Conservation (phyloP, 2,113 vertebrate genomes). For the Drymodes brunneopygia region DNA sequence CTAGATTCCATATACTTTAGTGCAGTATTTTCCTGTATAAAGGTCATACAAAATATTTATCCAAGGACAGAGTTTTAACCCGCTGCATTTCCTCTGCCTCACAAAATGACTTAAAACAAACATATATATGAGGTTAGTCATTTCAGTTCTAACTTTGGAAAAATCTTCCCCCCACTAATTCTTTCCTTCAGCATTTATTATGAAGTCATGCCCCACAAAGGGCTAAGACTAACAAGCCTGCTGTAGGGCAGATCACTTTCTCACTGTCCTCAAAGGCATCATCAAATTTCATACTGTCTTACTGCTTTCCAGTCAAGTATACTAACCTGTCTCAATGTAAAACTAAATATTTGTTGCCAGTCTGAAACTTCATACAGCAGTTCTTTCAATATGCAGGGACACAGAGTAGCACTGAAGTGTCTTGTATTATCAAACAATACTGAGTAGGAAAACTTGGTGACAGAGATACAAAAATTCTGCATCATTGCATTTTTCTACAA, state of each 20-base stretch:
- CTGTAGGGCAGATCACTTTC: neutral
- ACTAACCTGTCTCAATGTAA: neutral
- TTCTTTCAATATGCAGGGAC: neutral
- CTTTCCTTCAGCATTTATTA: neutral
- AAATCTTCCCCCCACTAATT: neutral
- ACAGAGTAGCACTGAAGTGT: neutral
- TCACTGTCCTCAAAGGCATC: neutral
- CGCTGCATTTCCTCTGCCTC: neutral
- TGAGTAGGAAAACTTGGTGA: neutral
- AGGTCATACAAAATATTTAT: neutral
- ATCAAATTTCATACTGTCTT: neutral
- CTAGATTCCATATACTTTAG: neutral
- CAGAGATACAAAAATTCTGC: neutral
- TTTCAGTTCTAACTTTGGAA: neutral
- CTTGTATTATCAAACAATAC: neutral
- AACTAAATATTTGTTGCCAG: neutral
- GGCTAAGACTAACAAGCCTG: neutral
- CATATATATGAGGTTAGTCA: neutral
- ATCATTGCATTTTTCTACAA: neutral
- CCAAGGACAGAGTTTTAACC: neutral
- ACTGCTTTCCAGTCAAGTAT: neutral
- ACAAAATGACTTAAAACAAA: neutral
- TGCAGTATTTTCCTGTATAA: neutral
- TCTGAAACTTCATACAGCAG: neutral
- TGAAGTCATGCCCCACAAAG: neutral